Conservation (phyloP, 2,113 vertebrate genomes). For the Macquaria ambigua region DNA sequence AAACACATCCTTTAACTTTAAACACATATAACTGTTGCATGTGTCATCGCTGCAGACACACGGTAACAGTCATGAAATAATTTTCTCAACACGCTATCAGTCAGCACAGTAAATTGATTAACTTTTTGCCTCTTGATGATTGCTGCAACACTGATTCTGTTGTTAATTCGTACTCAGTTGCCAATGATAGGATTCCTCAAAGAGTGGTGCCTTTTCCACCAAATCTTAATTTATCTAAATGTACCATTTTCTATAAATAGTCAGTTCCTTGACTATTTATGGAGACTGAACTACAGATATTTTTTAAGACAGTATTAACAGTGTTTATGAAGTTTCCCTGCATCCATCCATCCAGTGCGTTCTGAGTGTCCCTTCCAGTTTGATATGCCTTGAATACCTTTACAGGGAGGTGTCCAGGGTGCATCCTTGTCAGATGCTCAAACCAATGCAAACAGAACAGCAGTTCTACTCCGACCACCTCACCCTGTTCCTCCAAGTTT, state of each 20-base stretch:
- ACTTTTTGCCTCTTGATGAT: neutral
- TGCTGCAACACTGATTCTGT: neutral
- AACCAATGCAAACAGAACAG: neutral
- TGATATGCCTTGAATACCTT: neutral
- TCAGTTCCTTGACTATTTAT: too few species aligned
- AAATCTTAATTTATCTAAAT: too few species aligned
- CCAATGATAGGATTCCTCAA: neutral
- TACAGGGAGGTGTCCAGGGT: neutral
- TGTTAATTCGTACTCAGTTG: neutral
- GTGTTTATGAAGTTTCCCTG: too few species aligned
- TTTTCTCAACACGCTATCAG: neutral
- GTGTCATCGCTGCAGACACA: neutral
- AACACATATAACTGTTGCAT: conserved; percentile 13
- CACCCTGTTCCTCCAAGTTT: too few species aligned
- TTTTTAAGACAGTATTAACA: too few species aligned
- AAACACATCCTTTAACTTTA: conserved; percentile 3
- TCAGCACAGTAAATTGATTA: neutral
- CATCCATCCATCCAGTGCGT: neutral
- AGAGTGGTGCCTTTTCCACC: too few species aligned
- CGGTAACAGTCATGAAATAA: neutral
- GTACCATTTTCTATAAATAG: too few species aligned
- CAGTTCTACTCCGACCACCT: neutral
- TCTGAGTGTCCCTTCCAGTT: neutral
- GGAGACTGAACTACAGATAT: too few species aligned
- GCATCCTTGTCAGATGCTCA: neutral